A percentile compares a stretch with the other conserved stretches of the same genome.
Evolutionary conservation across 2,797 vertebrate genomes (phyloP).

Genomic region (Arremon brunneinucha): DNA sequence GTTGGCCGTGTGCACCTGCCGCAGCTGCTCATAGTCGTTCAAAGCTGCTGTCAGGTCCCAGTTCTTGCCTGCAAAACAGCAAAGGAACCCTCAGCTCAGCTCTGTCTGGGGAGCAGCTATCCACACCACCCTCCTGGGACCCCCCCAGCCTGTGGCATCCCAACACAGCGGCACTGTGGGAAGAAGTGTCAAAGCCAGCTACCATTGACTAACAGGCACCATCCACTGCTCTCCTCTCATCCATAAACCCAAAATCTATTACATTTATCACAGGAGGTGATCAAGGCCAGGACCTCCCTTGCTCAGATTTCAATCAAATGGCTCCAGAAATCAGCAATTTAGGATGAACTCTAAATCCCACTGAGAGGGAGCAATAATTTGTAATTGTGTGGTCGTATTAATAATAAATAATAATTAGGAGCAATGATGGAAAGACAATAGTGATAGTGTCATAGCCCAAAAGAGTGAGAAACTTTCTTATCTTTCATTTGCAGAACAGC

Average conservation of each 20-base stretch:
- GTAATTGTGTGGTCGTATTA: background rate
- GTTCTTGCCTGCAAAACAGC: slow-evolving; percentile 87
- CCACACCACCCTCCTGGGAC: background rate
- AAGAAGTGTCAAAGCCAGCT: background rate
- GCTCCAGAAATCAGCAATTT: background rate
- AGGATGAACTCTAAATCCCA: background rate
- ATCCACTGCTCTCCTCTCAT: background rate
- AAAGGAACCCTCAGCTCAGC: background rate
- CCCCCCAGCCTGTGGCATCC: background rate
- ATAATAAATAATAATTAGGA: background rate
- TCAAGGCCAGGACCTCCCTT: background rate
- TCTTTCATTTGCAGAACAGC: background rate
- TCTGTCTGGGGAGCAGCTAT: background rate
- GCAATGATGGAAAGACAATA: background rate
- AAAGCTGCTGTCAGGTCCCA: slow-evolving; percentile 97
- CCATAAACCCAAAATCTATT: background rate
- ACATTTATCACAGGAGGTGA: background rate
- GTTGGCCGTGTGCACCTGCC: slow-evolving; percentile 96
- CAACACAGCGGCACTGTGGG: background rate
- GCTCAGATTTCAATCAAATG: background rate
- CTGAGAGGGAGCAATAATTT: background rate
- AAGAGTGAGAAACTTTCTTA: background rate
- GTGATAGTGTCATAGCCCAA: background rate
- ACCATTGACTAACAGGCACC: background rate
- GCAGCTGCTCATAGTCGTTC: slow-evolving; percentile 95